phyloP scores from a whole-genome alignment of 2,113 vertebrate species.

The Burhinus oedicnemus region DNA sequence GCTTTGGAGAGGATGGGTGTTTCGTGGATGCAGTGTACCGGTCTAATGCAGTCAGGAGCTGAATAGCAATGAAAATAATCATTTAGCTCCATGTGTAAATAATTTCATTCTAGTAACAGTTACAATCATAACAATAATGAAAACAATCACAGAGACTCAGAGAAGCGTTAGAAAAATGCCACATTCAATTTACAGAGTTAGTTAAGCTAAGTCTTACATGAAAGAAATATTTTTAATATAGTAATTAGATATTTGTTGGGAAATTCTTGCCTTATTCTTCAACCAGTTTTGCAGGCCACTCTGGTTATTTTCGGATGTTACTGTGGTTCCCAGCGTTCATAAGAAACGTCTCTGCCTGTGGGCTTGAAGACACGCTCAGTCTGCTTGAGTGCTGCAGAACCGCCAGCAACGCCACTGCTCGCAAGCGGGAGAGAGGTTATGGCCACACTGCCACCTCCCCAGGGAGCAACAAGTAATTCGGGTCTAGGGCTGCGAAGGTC shows the following conservation, averaged over 20 bases:
- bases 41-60: neutral
- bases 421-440: neutral
- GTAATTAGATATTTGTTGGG: conserved; percentile 52
- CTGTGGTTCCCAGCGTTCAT: neutral
- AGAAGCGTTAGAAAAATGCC: conserved; percentile 60
- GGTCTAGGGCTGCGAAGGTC: neutral
- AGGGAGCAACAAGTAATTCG: neutral
- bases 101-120: conserved; percentile 67
- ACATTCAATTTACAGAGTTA: conserved; percentile 72
- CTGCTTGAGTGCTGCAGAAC: neutral
- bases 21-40: neutral
- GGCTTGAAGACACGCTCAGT: neutral
- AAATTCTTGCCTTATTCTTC: conserved; percentile 24
- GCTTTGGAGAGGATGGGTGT: neutral
- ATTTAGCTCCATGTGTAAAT: conserved; percentile 64
- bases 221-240: conserved; percentile 55
- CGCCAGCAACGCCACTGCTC: neutral
- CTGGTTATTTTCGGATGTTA: neutral
- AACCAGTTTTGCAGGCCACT: neutral
- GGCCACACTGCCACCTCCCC: neutral
- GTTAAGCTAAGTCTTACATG: conserved; percentile 63
- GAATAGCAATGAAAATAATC: conserved; percentile 64
- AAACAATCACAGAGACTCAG: conserved; percentile 68
- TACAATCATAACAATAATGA: conserved; percentile 57
- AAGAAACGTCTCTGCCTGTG: neutral